phyloP scores from a whole-genome alignment of 2,797 vertebrate genomes.

The Mormyrus proboscirostris region DNA sequence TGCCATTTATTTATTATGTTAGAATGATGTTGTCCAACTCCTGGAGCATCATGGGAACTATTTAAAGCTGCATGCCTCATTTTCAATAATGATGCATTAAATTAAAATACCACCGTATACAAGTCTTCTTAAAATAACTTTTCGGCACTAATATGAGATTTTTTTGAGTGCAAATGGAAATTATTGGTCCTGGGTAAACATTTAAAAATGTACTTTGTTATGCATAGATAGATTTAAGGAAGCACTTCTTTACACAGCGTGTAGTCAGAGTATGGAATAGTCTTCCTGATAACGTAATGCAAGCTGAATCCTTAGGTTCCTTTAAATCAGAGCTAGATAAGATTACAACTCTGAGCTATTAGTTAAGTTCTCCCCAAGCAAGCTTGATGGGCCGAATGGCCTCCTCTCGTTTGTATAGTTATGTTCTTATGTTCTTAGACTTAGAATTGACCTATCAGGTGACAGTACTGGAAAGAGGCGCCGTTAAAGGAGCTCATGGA shows the following conservation, averaged over 20 bases:
- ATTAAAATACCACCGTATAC: background rate
- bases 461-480: background rate
- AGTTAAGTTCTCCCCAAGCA: no score
- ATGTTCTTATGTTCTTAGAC: background rate
- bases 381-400: no score
- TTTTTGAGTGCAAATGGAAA: background rate
- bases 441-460: background rate
- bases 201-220: background rate
- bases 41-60: constrained; percentile 6
- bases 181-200: background rate
- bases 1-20: constrained; percentile 3
- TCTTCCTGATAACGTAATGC: no score
- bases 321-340: no score
- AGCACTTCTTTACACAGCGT: no score
- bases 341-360: no score
- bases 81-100: background rate
- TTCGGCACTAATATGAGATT: background rate
- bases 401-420: no score
- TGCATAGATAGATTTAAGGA: background rate
- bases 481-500: background rate
- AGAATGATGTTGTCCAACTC: background rate
- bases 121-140: background rate
- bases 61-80: background rate
- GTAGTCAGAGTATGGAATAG: no score
- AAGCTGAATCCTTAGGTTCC: no score